Evolutionary conservation across 1,140 invertebrate species (phyloP).

Genomic region (Neoseiulus cucumeris): DNA sequence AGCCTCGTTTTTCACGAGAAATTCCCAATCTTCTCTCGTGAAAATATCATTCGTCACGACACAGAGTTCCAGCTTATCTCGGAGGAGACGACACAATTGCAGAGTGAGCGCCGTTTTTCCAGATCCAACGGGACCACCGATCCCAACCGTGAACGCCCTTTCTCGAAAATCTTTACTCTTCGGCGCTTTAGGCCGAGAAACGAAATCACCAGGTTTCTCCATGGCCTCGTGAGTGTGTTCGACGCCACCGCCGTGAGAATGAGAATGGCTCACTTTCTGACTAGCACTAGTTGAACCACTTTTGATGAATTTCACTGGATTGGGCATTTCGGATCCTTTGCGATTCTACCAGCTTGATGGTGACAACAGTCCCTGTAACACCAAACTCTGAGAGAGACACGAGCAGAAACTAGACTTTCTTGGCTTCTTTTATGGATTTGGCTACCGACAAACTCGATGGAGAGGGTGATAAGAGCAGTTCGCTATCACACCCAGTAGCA

Average conservation of each 20-base stretch:
- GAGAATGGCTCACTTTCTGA: constrained; percentile 12
- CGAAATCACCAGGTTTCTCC: constrained; percentile 23
- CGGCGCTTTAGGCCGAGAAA: constrained; percentile 20
- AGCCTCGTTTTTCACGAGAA: constrained; percentile 26
- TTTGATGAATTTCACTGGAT: too few relatives aligned
- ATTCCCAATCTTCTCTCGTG: constrained; percentile 30
- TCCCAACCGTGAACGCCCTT: constrained; percentile 28
- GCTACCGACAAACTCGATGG: too few relatives aligned
- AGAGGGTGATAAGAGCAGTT: too few relatives aligned
- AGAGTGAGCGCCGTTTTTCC: constrained; percentile 29
- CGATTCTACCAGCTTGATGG: too few relatives aligned
- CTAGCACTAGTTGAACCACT: too few relatives aligned
- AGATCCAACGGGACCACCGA: constrained; percentile 29
- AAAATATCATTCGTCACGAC: constrained; percentile 31
- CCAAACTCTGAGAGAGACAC: too few relatives aligned
- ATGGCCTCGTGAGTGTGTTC: constrained; percentile 27
- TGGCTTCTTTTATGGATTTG: too few relatives aligned
- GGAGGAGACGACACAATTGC: constrained; percentile 24
- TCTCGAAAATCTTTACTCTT: constrained; percentile 23
- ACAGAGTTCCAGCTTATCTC: constrained; percentile 24
- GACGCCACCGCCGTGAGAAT: constrained; percentile 24
- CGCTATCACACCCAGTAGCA: too few relatives aligned
- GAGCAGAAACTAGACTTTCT: too few relatives aligned
- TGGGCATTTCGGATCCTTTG: too few relatives aligned
- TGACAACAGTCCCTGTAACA: too few relatives aligned